Evolutionary conservation across 2,113 vertebrate genomes (phyloP), one percentile per base, ranked within the genome.

Genomic region (Hipposideros armiger): DNA sequence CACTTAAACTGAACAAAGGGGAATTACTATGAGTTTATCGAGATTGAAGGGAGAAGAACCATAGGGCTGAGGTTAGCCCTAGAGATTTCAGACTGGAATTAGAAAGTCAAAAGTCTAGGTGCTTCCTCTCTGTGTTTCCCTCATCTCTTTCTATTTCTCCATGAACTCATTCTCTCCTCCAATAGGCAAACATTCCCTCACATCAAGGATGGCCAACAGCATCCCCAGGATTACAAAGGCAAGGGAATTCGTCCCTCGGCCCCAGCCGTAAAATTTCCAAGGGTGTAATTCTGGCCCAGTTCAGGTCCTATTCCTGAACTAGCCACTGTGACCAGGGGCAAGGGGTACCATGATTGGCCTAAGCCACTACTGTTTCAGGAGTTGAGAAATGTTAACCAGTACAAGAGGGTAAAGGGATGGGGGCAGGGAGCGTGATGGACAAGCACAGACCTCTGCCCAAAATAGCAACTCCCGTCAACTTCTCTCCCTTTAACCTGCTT

Each of bases 401-500:
- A 78, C 32, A 54, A 74, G n/a, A 28, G 15, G 36, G 45, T 42
- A 20, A 42, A 56, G 10, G 47, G 47, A 56, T 50, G 47, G 47
- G 22, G 36, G n/a, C 0, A 11, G 36, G 11, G 2, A 10, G 3
- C 1, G 10, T 28, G 52, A 58, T 42, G 11, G 4, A 17, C 28
- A 83, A 83, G n/a, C 16, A 7, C 45, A 87, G 72, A 82, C 36
- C 47, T 60, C 1, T 11, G 14, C 8, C 50, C 36, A 14, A 45
- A 83, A 14, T 2, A 89, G 52, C 62, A 67, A 2, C 40, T 1
- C 1, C 20, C 10, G 13, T 83, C 74, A 67, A 3, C 60, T 72
- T 93, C 87, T 72, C 2, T 42, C 64, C 22, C 50, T 32, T 77
- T 26, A 17, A 54, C 32, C 66, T 64, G 50, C 73, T 14, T 72